Base-by-base conservation (phyloP, 2,113 vertebrate species). In the Hepsetus odoe region DNA sequence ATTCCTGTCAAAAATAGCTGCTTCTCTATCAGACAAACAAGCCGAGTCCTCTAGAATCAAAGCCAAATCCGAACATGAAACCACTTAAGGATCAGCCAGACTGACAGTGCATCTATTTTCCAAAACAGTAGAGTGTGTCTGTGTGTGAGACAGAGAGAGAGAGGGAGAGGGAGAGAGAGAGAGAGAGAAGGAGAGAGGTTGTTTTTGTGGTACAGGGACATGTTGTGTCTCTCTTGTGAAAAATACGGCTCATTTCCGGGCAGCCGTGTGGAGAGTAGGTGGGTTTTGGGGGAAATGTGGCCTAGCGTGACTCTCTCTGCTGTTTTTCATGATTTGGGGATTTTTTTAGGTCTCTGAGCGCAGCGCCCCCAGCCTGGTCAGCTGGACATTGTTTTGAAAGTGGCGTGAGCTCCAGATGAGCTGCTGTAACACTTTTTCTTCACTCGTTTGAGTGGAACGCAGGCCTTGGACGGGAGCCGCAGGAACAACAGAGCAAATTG, bases 111-210 rank as follows among this genome's bases (percentile, higher is more conserved):
- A 30, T 66, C 40, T 55, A 55, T 66, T 77, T 81, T 81, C 61
- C 80, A 81, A 71, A 81, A 81, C 44, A 35, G n/a, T n/a, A n/a
- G n/a, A n/a, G n/a, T n/a, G n/a, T 78, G 56, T 51, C 66, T 24
- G 13, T 30, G 56, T 30, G 10, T 62, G 24, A 24, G n/a, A 24
- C 30, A 2, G 38, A 22, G 65, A 61, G 56, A 64, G 79, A 69
- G 44, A 6, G 38, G 5, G 38, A 6, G 38, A 6, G 38, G 5
- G 38, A 6, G 38, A 6, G 38, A 6, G 38, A 6, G 38, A 6
- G 38, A 5, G 38, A 5, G n/a, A n/a, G n/a, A n/a, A n/a, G n/a
- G n/a, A n/a, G 49, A 51, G 61, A 6, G 61, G 32, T 77, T 79
- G 71, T 78, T 74, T 69, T 71, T 59, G 46, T 64, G 70, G 28